A percentile compares a stretch with the other conserved stretches of the same genome.
phyloP scores from a whole-genome alignment of 2,797 vertebrate genomes.

The Melanogrammus aeglefinus region DNA sequence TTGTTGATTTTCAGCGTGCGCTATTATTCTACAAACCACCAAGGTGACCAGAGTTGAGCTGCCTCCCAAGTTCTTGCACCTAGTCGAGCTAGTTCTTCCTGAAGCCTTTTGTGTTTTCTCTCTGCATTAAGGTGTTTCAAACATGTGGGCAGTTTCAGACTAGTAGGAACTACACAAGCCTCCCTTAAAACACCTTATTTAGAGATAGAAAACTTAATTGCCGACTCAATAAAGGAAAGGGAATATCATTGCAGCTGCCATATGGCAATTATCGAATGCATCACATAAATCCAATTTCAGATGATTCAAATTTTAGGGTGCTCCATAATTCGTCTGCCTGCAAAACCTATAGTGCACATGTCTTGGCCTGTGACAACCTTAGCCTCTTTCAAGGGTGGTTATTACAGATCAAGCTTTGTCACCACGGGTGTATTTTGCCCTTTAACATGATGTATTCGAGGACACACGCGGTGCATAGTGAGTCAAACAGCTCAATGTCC shows the following conservation, averaged over 20 bases:
- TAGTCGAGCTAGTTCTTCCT: not conserved
- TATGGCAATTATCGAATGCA: not conserved
- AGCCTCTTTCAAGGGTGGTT: not conserved
- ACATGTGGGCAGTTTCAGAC: too few relatives aligned
- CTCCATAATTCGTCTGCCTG: too few relatives aligned
- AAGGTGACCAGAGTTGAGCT: slow-evolving; percentile 91
- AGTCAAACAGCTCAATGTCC: too few relatives aligned
- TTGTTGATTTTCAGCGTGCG: too few relatives aligned
- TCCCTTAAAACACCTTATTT: not conserved
- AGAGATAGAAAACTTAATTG: not conserved
- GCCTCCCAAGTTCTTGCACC: not conserved
- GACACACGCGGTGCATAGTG: too few relatives aligned
- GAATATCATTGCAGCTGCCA: not conserved
- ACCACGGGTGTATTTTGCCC: too few relatives aligned
- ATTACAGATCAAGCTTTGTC: too few relatives aligned
- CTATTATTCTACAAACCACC: slow-evolving; percentile 89
- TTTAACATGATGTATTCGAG: too few relatives aligned
- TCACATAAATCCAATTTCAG: not conserved
- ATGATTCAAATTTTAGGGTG: not conserved
- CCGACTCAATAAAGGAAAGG: not conserved
- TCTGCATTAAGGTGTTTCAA: not conserved
- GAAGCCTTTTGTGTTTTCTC: not conserved
- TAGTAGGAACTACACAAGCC: not conserved
- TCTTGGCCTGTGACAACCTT: not conserved
- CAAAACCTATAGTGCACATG: not conserved